phyloP scores from a whole-genome alignment of 2,888 invertebrate species.

The Sphaerophoria rueppellii region DNA sequence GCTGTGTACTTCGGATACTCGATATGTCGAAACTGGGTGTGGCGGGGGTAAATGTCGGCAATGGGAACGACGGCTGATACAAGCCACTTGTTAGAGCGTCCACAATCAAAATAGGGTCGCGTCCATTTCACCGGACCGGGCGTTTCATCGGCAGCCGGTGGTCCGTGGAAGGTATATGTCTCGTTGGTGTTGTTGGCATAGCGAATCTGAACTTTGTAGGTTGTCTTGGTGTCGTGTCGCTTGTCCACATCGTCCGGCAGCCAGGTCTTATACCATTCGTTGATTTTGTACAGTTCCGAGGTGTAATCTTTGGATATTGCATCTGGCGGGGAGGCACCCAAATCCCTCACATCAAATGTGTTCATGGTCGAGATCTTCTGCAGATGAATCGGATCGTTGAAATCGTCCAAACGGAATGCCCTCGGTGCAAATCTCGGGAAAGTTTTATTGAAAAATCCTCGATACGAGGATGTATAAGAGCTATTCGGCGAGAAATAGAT shows the following conservation, averaged over 20 bases:
- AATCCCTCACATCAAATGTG: slow-evolving; percentile 93
- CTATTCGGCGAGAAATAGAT: slow-evolving; percentile 97
- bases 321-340: slow-evolving; percentile 91
- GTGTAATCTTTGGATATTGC: slow-evolving; percentile 94
- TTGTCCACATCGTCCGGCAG: slow-evolving; percentile 92
- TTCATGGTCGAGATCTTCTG: slow-evolving; percentile 97
- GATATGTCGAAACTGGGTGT: slow-evolving; percentile 95
- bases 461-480: slow-evolving; percentile 96
- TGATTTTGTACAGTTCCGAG: slow-evolving; percentile 93
- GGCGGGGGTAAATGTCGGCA: slow-evolving; percentile 96
- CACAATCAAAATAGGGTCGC: slow-evolving; percentile 97
- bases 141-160: slow-evolving; percentile 94
- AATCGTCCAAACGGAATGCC: slow-evolving; percentile 95
- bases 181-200: slow-evolving; percentile 97
- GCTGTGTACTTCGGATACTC: slow-evolving; percentile 98
- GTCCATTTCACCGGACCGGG: slow-evolving; percentile 97
- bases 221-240: slow-evolving; percentile 95
- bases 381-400: slow-evolving; percentile 97
- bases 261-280: slow-evolving; percentile 97
- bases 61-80: slow-evolving; percentile 97
- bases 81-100: slow-evolving; percentile 97
- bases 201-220: slow-evolving; percentile 95
- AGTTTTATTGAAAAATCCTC: slow-evolving; percentile 98
- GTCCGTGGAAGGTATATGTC: slow-evolving; percentile 97
- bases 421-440: slow-evolving; percentile 96